Evolutionary conservation across 1,140 invertebrate genomes (phyloP), one percentile per base, ranked within the genome.

Genomic region (Drosophila teissieri): DNA sequence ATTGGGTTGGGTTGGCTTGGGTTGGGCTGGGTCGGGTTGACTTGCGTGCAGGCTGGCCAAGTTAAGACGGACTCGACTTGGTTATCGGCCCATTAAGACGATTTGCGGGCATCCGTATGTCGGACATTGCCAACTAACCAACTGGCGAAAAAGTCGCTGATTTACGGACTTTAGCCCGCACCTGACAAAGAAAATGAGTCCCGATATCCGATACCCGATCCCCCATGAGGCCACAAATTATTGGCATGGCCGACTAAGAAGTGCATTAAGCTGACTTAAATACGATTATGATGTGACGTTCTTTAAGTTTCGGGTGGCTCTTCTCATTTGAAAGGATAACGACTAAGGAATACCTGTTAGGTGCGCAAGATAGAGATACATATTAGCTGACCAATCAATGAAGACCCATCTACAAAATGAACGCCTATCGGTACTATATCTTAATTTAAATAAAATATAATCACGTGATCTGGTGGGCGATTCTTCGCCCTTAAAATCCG

Each of bases 121-220:
- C 34, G 52, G 12, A 49, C 52, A 40, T 57, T 53, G 44, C 52
- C 56, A 73, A 48, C 58, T 62, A 53, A 74, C 56, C 49, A 67
- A 52, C 46, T 75, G 72, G 72, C 45, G 53, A 52, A 56, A 75
- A 39, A 78, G 61, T 54, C 57, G 46, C 62, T 56, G 72, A 75
- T 75, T 75, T 75, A 75, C 72, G n/a, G 61, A 56, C 36, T 15
- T 27, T 39, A 14, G 31, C 34, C 36, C 11, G 39, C 68, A 31
- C 17, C 70, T 73, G 70, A 75, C 72, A 75, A 74, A 75, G 70
- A 56, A 73, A 39, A 8, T 19, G 31, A 46, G 22, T 14, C 15
- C 10, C 22, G 12, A 15, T 11, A n/a, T n/a, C n/a, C n/a, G n/a
- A n/a, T n/a, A n/a, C 15, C 10, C 22, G 12, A 15, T 11, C 8